Base-by-base conservation (phyloP, 2,888 invertebrate species). In the Achlya flavicornis region DNA sequence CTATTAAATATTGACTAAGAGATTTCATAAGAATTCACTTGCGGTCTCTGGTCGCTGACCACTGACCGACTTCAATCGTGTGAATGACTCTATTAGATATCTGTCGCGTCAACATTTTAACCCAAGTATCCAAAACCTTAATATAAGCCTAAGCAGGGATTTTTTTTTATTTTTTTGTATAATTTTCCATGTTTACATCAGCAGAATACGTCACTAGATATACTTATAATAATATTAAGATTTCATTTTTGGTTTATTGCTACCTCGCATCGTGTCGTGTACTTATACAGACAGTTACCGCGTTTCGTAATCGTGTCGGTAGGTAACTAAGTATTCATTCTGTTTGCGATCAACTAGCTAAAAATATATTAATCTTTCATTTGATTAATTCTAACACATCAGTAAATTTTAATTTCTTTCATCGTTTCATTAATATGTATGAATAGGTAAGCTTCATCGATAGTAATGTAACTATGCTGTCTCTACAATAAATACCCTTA, bases 211-310 rank as follows among this genome's bases (percentile, higher is more conserved):
- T 90, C 81, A 90, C 93, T 92, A 92, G 85, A 84, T 90, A 85
- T 90, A 91, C 86, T 86, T 93, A 93, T 86, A 82, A 87, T 92
- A 90, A 92, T 87, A 88, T 91, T 91, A 91, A 91, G 84, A 85
- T 89, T 90, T 88, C 85, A 89, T 93, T 91, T 94, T 94, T 94
- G 94, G 93, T 94, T 94, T 94, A 92, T 93, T 93, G 93, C 93
- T 93, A 91, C 89, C 79, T 90, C 91, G 89, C 90, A 87, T 59
- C 7, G 35, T 12, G 84, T 79, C 76, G 78, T 86, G 86, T 87
- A 86, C 86, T 84, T 81, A 75, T 65, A 75, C 75, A 78, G 83
- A 75, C 75, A 78, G 83, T 80, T 81, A 79, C 83, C 75, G 74
- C 74, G 74, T 67, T 65, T 75, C 72, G 73, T 71, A 6, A 76